Percentiles rank a stretch among this genome's conserved stretches.
These are phyloP conservation scores for Sus scrofa DNA, from an alignment of 2,113 vertebrate genomes.

Conservation along the genomic window T2T-Sscrofa CM001155.3:7660501-7661000, in stretches of 20 bases:
- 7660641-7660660: too few species aligned
- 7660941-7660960: background rate
- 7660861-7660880: background rate
- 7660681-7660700: background rate
- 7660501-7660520: background rate
- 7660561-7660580: background rate
- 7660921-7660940: background rate
- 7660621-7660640: fast-evolving
- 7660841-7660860: fast-evolving
- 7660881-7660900: background rate
- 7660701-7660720: background rate
- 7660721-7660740: background rate
- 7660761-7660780: background rate
- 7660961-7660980: background rate
- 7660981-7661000: fast-evolving
- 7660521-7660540: background rate
- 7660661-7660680: background rate
- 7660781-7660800: background rate
- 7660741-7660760: background rate
- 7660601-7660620: background rate
- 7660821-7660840: background rate
- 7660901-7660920: fast-evolving
- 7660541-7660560: background rate
- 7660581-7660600: fast-evolving
- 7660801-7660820: background rate